phyloP scores from a whole-genome alignment of 2,888 invertebrate genomes.

The Parnassius smintheus region DNA sequence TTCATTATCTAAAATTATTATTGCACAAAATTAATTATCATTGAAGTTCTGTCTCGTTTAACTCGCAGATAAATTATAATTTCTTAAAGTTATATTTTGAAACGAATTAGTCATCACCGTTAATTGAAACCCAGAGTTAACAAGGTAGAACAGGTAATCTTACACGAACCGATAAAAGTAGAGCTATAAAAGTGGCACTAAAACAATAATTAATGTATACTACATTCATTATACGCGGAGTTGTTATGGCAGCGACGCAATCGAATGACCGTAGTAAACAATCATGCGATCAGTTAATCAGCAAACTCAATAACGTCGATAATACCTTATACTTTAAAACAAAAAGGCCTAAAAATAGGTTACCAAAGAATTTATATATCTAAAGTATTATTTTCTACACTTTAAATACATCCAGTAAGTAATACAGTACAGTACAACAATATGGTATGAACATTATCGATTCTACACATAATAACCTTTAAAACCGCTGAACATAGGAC shows the following conservation, averaged over 20 bases:
- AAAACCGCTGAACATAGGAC: too few species aligned
- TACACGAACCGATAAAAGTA: constrained; percentile 64
- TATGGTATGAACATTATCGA: too few species aligned
- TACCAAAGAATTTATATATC: too few species aligned
- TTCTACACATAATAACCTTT: too few species aligned
- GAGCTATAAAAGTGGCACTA: constrained; percentile 67
- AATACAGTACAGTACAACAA: too few species aligned
- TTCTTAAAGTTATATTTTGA: constrained; percentile 11
- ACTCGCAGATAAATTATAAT: background rate
- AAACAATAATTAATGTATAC: constrained; percentile 73
- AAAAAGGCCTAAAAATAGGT: too few species aligned
- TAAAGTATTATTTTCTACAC: too few species aligned
- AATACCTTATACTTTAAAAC: background rate
- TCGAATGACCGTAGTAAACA: constrained; percentile 58
- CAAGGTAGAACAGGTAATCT: constrained; percentile 69
- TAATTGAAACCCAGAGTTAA: constrained; percentile 53
- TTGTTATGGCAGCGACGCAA: constrained; percentile 54
- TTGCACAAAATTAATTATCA: too few species aligned
- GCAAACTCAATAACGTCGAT: constrained; percentile 37
- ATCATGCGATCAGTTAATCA: constrained; percentile 71
- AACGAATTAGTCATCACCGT: constrained; percentile 59
- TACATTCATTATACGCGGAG: constrained; percentile 67
- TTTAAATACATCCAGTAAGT: too few species aligned
- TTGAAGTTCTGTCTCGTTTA: too few species aligned
- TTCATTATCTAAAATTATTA: too few species aligned